Percentiles rank a stretch among this genome's conserved stretches.
phyloP scores from a whole-genome alignment of 2,888 invertebrate genomes.

The Euproctis similis region DNA sequence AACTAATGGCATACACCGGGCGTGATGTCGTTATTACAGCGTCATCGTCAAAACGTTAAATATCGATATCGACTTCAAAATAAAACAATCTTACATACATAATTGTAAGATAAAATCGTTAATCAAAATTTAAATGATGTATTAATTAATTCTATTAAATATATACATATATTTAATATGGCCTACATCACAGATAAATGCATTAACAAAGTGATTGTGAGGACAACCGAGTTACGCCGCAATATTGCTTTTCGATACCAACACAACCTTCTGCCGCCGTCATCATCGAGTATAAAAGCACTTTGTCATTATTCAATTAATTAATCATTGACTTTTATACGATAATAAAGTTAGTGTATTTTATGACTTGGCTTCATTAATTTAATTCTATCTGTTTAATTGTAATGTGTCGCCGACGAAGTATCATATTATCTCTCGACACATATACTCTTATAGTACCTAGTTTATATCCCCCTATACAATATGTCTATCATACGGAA shows the following conservation, averaged over 20 bases:
- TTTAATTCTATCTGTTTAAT: slow-evolving; percentile 69
- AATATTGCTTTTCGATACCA: slow-evolving; percentile 41
- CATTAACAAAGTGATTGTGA: slow-evolving; percentile 42
- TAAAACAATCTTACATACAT: slow-evolving; percentile 7
- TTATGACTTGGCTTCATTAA: slow-evolving; percentile 66
- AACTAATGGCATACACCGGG: too few relatives aligned
- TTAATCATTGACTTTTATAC: slow-evolving; percentile 72
- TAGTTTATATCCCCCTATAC: slow-evolving; percentile 28
- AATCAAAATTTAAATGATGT: slow-evolving; percentile 14
- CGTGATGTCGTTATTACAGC: slow-evolving; percentile 18
- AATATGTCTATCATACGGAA: slow-evolving; percentile 29
- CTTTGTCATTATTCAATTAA: slow-evolving; percentile 72
- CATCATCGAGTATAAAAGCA: slow-evolving; percentile 42
- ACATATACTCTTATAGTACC: slow-evolving; percentile 27
- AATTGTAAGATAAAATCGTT: slow-evolving; percentile 9
- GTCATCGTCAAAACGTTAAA: slow-evolving; percentile 4
- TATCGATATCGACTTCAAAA: too few relatives aligned
- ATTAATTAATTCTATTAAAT: slow-evolving; percentile 32
- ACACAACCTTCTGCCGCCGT: slow-evolving; percentile 12
- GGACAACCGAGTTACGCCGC: slow-evolving; percentile 47
- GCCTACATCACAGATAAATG: slow-evolving; percentile 37
- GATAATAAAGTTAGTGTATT: slow-evolving; percentile 67
- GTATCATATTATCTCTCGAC: slow-evolving; percentile 29
- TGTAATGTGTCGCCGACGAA: slow-evolving; percentile 47
- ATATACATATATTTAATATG: slow-evolving; percentile 28